phyloP scores from a whole-genome alignment of 2,888 invertebrate genomes.

The Rhorus exstirpatorius region DNA sequence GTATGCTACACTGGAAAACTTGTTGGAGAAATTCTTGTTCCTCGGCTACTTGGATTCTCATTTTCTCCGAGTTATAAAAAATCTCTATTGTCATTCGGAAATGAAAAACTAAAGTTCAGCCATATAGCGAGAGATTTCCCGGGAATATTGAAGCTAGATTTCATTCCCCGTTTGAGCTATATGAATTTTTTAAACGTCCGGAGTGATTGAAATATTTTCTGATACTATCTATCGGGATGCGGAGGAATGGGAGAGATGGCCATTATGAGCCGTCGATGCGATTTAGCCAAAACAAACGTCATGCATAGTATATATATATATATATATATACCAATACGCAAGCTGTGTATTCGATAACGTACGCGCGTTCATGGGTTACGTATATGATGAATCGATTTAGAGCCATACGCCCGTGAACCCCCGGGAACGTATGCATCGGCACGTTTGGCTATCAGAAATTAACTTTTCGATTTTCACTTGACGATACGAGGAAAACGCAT shows the following conservation, averaged over 20 bases:
- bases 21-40: too few species aligned
- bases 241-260: background rate
- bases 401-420: slow-evolving; percentile 4
- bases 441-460: slow-evolving; percentile 56
- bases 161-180: slow-evolving; percentile 1
- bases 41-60: too few species aligned
- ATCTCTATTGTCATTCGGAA: too few species aligned
- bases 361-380: slow-evolving; percentile 34
- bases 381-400: slow-evolving; percentile 43
- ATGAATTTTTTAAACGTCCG: slow-evolving; percentile 11
- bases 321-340: background rate
- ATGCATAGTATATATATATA: too few species aligned
- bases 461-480: slow-evolving; percentile 58
- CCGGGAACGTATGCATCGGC: slow-evolving; percentile 42
- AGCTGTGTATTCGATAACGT: slow-evolving; percentile 26
- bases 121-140: background rate
- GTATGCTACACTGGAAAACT: too few species aligned
- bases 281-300: slow-evolving; percentile 50
- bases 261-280: slow-evolving; percentile 42
- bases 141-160: slow-evolving; percentile 3
- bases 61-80: too few species aligned
- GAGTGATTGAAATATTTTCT: slow-evolving; percentile 47
- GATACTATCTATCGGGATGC: slow-evolving; percentile 10
- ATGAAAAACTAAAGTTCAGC: too few species aligned
- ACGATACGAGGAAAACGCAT: slow-evolving; percentile 36